These are phyloP conservation scores for Barypeithes pellucidus DNA, from an alignment of 2,888 invertebrate genomes.

Conservation along the genomic window DNA sequence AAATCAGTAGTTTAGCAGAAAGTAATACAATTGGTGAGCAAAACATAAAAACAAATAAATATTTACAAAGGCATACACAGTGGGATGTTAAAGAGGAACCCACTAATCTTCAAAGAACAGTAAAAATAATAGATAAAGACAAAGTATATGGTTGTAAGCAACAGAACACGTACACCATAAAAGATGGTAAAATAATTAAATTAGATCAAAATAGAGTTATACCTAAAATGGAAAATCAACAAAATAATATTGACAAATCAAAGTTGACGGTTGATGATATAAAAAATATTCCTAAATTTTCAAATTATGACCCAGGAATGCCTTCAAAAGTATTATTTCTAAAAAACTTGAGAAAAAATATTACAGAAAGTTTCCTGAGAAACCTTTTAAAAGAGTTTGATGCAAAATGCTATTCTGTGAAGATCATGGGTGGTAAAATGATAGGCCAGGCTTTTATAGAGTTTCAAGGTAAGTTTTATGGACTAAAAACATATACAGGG, in stretches of 20 bases:
- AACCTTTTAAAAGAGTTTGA: conserved; percentile 66
- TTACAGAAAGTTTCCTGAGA: conserved; percentile 71
- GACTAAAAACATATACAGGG: no score
- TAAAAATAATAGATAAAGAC: conserved; percentile 55
- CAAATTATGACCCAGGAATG: conserved; percentile 73
- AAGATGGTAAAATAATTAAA: conserved; percentile 72
- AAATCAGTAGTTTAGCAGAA: conserved; percentile 49
- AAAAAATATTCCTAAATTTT: conserved; percentile 73
- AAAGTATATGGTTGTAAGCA: conserved; percentile 63
- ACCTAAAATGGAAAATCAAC: background rate
- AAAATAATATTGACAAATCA: conserved; percentile 66
- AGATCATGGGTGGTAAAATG: conserved; percentile 74
- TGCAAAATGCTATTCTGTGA: conserved; percentile 67
- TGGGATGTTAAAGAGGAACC: conserved; percentile 71
- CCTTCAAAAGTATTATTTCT: conserved; percentile 74
- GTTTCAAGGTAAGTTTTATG: conserved; percentile 72
- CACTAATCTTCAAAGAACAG: background rate
- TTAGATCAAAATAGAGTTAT: conserved; percentile 57
- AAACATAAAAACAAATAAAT: conserved; percentile 1
- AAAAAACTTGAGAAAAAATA: conserved; percentile 73
- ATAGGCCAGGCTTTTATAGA: conserved; percentile 76
- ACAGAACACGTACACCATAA: conserved; percentile 72
- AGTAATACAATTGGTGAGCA: background rate
- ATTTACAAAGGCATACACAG: conserved; percentile 45
- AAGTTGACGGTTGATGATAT: conserved; percentile 74